Evolutionary conservation across 1,140 invertebrate species (phyloP), one percentile per base, ranked within the genome.

Genomic region (Hermatobates lingyangjiaoensis): DNA sequence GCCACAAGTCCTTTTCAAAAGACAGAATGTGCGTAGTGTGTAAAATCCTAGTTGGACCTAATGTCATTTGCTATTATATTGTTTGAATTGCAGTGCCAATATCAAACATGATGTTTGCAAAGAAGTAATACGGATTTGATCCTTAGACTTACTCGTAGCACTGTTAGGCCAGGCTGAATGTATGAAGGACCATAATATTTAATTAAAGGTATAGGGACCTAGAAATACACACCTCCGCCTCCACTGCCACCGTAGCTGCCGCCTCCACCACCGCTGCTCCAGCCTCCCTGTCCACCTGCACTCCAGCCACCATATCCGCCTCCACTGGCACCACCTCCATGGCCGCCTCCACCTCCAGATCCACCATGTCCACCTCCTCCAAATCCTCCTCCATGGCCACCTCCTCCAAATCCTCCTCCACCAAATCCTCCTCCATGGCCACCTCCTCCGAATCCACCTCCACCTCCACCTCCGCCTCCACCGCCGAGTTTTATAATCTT

Each of bases 401-500:
- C 40, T 15, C 26, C 23, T 20, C 38, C 15, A 25, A 40, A 24
- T 27, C 26, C 26, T 3, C 50, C 50, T 25, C 39, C 34, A 18
- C 49, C 49, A 10, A 25, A 25, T 7, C 49, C 34, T 10, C 50
- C 42, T 12, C 25, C 21, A 5, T 27, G 14, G 21, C 50, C 42
- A 14, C 50, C 39, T 7, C 50, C 50, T 20, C 21, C n/a, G 15
- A 40, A 40, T 10, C 50, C 50, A 27, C 50, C 50, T 7, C 38
- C 20, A 18, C 50, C 39, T 25, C 50, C 50, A 27, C 23, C 12
- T 26, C 38, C 26, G 12, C 40, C 49, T 3, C 20, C 15, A 2
- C 23, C 27, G 20, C 10, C 12, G 15, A 48, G 14, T 21, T 23
- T 23, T 2, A 18, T 23, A 5, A 18, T 23, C 18, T 10, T 23